phyloP scores from a whole-genome alignment of 2,797 vertebrate species.

The Thamnophis elegans region DNA sequence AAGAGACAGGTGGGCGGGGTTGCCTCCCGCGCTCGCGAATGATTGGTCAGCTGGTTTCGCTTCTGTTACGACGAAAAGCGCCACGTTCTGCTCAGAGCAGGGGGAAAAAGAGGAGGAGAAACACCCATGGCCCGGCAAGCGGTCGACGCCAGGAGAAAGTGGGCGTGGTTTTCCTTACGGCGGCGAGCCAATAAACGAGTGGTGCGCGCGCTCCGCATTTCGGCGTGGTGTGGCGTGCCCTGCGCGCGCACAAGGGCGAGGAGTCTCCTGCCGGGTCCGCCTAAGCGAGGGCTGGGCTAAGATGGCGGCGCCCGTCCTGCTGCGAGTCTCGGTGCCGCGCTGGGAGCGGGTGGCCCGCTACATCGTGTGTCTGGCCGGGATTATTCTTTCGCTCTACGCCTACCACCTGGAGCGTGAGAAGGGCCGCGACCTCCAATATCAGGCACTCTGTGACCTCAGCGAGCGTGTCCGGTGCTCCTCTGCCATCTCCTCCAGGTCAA shows the following conservation, averaged over 20 bases:
- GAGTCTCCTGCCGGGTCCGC: constrained; percentile 52
- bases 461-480: constrained; percentile 94
- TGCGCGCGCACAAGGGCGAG: constrained; percentile 43
- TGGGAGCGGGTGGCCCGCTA: constrained; percentile 94
- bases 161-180: not conserved
- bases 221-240: constrained; percentile 40
- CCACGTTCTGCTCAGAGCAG: constrained; percentile 25
- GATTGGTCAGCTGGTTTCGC: not conserved
- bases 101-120: not conserved
- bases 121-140: not conserved
- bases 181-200: not conserved
- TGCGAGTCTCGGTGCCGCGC: constrained; percentile 97
- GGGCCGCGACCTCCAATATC: constrained; percentile 81
- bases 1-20: not conserved
- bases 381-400: constrained; percentile 88
- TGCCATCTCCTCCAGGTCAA: constrained; percentile 95
- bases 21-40: not conserved
- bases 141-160: not conserved
- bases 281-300: constrained; percentile 73
- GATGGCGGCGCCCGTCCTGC: constrained; percentile 98
- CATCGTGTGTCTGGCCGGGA: constrained; percentile 89
- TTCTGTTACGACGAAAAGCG: constrained; percentile 18
- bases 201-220: constrained; percentile 21
- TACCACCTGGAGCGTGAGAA: constrained; percentile 93
- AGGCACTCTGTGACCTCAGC: constrained; percentile 90